These are phyloP conservation scores for Mantis religiosa DNA, from an alignment of 2,888 invertebrate genomes.

Conservation along the genomic window DNA sequence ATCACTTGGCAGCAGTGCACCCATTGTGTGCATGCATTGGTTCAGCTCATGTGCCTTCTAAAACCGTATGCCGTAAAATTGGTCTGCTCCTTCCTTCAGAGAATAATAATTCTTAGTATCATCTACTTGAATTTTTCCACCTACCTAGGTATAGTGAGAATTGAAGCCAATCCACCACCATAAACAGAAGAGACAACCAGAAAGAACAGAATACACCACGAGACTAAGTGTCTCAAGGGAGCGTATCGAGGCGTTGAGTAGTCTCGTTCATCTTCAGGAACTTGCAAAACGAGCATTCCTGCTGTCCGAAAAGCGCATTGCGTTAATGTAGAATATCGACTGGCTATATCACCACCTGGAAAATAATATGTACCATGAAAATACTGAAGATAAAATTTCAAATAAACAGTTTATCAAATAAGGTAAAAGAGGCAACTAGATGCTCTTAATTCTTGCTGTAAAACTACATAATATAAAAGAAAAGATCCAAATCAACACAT, in stretches of 20 bases:
- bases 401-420: neutral
- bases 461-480: no score
- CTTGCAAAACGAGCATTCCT: neutral
- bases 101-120: no score
- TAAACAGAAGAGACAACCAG: neutral
- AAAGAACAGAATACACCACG: neutral
- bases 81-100: no score
- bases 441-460: no score
- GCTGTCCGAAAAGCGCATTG: neutral
- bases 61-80: no score
- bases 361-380: neutral
- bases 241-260: neutral
- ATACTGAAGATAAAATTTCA: neutral
- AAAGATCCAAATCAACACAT: no score
- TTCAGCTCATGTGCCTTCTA: no score
- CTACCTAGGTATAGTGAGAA: neutral
- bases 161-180: neutral
- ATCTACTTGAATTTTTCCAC: no score
- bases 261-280: neutral
- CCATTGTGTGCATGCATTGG: no score
- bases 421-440: no score
- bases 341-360: neutral
- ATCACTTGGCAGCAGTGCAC: no score
- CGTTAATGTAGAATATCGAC: neutral
- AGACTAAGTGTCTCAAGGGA: neutral